phyloP scores from a whole-genome alignment of 2,888 invertebrate genomes.

The Tenthredo amoena region DNA sequence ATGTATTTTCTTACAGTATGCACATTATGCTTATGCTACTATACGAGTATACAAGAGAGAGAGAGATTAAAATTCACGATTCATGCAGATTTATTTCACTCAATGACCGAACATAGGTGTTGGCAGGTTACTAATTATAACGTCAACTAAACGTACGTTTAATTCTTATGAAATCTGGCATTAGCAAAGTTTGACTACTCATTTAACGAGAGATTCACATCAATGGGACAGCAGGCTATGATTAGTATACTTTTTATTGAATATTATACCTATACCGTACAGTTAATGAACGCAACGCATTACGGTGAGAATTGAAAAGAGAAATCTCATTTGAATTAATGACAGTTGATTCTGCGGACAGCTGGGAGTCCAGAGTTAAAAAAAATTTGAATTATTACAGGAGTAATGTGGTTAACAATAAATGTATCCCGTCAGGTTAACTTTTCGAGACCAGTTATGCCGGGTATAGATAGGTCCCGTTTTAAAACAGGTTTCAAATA shows the following conservation, averaged over 20 bases:
- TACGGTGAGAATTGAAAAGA: slow-evolving; percentile 33
- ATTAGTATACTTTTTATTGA: slow-evolving; percentile 1
- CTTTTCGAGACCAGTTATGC: slow-evolving; percentile 35
- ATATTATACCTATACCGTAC: background rate
- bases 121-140: background rate
- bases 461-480: slow-evolving; percentile 37
- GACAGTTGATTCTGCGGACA: slow-evolving; percentile 30
- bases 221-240: background rate
- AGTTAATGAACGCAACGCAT: slow-evolving; percentile 34
- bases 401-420: slow-evolving; percentile 1
- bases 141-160: background rate
- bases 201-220: background rate
- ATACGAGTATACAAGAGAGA: background rate
- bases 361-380: slow-evolving; percentile 11
- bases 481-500: slow-evolving; percentile 67
- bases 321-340: slow-evolving; percentile 35
- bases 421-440: background rate
- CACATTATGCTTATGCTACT: background rate
- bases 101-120: background rate
- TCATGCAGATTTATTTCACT: slow-evolving; percentile 1
- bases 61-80: background rate
- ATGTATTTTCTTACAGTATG: background rate
- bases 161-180: background rate
- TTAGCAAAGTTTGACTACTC: background rate
- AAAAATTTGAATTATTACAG: slow-evolving; percentile 3